Evolutionary conservation across 2,888 invertebrate species (phyloP), one percentile per base, ranked within the genome.

Genomic region (Leptinotarsa peninsularis): DNA sequence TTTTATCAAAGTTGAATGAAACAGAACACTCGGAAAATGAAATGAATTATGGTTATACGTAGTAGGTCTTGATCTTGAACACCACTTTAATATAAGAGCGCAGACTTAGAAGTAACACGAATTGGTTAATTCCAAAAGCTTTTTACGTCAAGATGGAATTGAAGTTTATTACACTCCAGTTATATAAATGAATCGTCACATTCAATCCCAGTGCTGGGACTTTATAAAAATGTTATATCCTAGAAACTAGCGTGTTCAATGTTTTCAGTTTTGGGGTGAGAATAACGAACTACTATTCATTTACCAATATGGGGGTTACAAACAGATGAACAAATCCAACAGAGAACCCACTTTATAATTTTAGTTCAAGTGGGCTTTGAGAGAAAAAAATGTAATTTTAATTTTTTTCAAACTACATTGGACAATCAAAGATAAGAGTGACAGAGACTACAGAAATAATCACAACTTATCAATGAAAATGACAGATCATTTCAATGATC

Each of bases 31-130:
- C 43, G 66, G 66, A 71, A 71, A 71, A 71, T 66, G 63, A 71
- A 71, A 66, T 71, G 71, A 71, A 71, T 71, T 71, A 71, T 54
- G 71, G 66, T 71, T 71, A 71, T 71, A 71, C 63, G 63, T 66
- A 66, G 71, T 66, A 71, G 71, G 63, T 71, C 71, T 58, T 71
- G 71, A 71, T 71, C 71, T 71, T 71, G 33, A 71, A 71, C 52
- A 71, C 71, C 71, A 71, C 71, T 71, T 66, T 66, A 71, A 33
- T 66, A 49, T 63, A 66, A 71, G 66, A 71, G 52, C 66, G 66
- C 27, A 49, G 71, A 50, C 71, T 66, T 66, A 49, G 52, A 50
- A 71, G 71, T 71, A 71, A 71, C 71, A 71, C 52, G 71, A 66
- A 71, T 71, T 66, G 66, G 66, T 66, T 66, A 71, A 71, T 71